A percentile compares a stretch with the other conserved stretches of the same genome.
phyloP scores from a whole-genome alignment of 2,888 invertebrate species.

The Orthosia gothica region DNA sequence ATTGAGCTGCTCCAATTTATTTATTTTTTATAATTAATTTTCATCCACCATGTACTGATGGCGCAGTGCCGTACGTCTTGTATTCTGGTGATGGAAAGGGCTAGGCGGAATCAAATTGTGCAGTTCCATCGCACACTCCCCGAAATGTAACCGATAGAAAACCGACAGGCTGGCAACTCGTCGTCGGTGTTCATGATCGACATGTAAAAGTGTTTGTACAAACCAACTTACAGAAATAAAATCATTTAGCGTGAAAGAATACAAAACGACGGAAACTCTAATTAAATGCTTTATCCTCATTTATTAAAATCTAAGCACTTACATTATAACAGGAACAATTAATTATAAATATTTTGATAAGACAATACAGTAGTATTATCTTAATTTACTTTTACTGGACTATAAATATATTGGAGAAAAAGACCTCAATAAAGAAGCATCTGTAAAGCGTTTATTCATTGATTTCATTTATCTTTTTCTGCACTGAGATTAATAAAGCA shows the following conservation, averaged over 20 bases:
- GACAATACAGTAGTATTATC: neutral
- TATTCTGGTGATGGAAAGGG: too few species aligned
- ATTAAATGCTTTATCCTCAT: constrained; percentile 36
- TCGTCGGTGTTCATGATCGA: too few species aligned
- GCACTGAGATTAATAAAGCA: neutral
- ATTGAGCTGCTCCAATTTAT: too few species aligned
- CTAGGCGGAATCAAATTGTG: too few species aligned
- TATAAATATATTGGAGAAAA: neutral
- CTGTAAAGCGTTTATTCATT: neutral
- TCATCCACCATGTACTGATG: too few species aligned
- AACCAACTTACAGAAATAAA: neutral
- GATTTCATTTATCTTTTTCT: neutral
- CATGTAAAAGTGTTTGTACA: too few species aligned
- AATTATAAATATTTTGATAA: neutral
- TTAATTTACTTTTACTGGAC: neutral
- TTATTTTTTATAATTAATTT: too few species aligned
- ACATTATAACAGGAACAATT: neutral
- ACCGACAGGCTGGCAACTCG: too few species aligned
- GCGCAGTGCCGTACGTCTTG: too few species aligned
- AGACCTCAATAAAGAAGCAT: neutral
- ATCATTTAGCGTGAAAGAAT: neutral
- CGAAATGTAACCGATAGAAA: too few species aligned
- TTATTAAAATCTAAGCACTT: constrained; percentile 33
- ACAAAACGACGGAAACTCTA: neutral
- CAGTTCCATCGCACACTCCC: too few species aligned